Conservation (phyloP, 2,797 vertebrate genomes). For the Danio albolineatus region DNA sequence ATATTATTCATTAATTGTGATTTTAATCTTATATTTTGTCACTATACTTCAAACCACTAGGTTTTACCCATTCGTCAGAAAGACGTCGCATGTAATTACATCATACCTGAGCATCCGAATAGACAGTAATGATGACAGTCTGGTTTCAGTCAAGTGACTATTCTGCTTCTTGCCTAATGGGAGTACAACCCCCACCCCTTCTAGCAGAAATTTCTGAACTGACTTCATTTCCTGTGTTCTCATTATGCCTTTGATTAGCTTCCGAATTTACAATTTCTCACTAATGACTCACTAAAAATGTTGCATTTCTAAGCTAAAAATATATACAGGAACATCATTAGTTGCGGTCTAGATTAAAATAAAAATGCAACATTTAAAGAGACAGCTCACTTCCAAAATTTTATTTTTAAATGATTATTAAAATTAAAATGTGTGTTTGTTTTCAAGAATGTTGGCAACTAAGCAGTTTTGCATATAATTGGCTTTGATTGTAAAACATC, state of each 20-base stretch:
- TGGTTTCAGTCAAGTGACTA: conserved; percentile 11
- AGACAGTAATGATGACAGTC: background rate
- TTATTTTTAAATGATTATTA: too few species aligned
- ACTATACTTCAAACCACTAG: too few species aligned
- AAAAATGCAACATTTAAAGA: background rate
- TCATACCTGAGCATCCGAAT: too few species aligned
- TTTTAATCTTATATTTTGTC: too few species aligned
- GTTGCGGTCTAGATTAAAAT: background rate
- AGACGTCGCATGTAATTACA: too few species aligned
- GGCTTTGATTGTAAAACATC: background rate
- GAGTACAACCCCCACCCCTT: conserved; percentile 59
- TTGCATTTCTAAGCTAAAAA: background rate
- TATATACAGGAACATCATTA: background rate
- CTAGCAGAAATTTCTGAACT: conserved; percentile 7
- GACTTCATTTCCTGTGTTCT: conserved; percentile 54
- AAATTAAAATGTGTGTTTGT: too few species aligned
- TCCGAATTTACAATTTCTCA: background rate
- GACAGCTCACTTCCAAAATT: background rate
- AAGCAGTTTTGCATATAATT: background rate
- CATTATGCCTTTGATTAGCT: conserved; percentile 36
- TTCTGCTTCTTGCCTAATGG: conserved; percentile 49
- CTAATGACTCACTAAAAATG: background rate
- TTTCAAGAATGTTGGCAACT: too few species aligned
- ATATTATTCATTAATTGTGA: too few species aligned
- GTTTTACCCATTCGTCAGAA: too few species aligned